Conservation (phyloP, 2,797 vertebrate genomes). For the Anguilla pacifica region DNA sequence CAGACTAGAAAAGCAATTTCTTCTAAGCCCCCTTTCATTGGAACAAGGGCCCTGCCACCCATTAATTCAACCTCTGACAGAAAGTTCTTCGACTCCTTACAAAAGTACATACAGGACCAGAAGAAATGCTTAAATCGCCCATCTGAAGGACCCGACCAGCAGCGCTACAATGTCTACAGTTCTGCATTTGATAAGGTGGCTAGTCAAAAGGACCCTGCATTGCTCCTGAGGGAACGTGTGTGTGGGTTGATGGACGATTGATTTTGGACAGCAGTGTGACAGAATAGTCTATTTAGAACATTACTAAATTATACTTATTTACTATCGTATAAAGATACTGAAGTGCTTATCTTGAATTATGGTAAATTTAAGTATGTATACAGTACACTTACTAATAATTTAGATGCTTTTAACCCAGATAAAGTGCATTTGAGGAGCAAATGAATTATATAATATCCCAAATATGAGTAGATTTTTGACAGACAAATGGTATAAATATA, state of each 20-base stretch:
- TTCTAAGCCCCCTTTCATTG: background rate
- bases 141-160: constrained; percentile 58
- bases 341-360: background rate
- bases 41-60: constrained; percentile 38
- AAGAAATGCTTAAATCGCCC: constrained; percentile 56
- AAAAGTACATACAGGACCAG: constrained; percentile 63
- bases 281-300: background rate
- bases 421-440: background rate
- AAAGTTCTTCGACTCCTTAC: constrained; percentile 61
- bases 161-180: constrained; percentile 61
- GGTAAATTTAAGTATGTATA: background rate
- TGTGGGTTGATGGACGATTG: background rate
- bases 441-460: background rate
- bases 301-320: background rate
- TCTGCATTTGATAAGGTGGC: constrained; percentile 71
- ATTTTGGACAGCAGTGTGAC: background rate
- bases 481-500: background rate
- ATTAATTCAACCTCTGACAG: constrained; percentile 53
- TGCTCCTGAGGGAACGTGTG: background rate
- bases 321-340: background rate
- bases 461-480: background rate
- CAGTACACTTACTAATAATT: background rate
- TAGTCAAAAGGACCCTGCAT: constrained; percentile 31
- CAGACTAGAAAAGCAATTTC: background rate
- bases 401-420: background rate